phyloP scores from a whole-genome alignment of 2,888 invertebrate species.

The Pheosia tremula region DNA sequence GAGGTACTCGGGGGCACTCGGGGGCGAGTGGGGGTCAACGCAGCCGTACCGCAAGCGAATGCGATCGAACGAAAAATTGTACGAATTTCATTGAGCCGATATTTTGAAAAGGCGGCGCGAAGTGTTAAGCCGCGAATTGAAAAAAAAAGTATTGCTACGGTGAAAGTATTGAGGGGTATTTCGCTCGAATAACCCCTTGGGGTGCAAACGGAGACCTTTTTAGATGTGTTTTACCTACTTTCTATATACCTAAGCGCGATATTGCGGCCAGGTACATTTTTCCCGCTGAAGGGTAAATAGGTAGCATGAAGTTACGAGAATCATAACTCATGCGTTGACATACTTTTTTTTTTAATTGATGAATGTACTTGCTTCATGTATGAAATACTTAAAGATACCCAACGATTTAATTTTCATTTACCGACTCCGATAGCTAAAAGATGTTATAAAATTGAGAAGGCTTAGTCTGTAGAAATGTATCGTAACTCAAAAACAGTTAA shows the following conservation, averaged over 20 bases:
- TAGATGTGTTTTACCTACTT: constrained; percentile 30
- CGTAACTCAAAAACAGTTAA: too few relatives aligned
- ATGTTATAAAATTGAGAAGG: too few relatives aligned
- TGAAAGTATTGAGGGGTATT: constrained; percentile 27
- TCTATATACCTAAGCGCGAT: constrained; percentile 35
- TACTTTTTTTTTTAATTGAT: too few relatives aligned
- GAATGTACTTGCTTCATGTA: too few relatives aligned
- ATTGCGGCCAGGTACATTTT: constrained; percentile 28
- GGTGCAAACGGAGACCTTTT: constrained; percentile 29
- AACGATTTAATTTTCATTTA: too few relatives aligned
- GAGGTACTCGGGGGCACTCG: constrained; percentile 29
- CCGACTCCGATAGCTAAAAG: too few relatives aligned
- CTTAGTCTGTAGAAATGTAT: too few relatives aligned
- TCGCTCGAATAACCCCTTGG: constrained; percentile 30
- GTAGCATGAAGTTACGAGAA: constrained; percentile 4
- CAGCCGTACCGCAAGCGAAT: constrained; percentile 10
- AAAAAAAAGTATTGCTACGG: constrained; percentile 12
- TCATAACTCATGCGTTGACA: too few relatives aligned
- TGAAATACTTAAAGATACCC: too few relatives aligned
- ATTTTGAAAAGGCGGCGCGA: constrained; percentile 12
- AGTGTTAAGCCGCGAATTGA: constrained; percentile 24
- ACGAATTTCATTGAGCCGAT: constrained; percentile 26
- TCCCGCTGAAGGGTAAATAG: constrained; percentile 9
- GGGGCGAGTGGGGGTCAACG: constrained; percentile 20
- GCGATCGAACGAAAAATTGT: constrained; percentile 31